phyloP scores from a whole-genome alignment of 2,797 vertebrate species.

The Chloroceryle amazona region DNA sequence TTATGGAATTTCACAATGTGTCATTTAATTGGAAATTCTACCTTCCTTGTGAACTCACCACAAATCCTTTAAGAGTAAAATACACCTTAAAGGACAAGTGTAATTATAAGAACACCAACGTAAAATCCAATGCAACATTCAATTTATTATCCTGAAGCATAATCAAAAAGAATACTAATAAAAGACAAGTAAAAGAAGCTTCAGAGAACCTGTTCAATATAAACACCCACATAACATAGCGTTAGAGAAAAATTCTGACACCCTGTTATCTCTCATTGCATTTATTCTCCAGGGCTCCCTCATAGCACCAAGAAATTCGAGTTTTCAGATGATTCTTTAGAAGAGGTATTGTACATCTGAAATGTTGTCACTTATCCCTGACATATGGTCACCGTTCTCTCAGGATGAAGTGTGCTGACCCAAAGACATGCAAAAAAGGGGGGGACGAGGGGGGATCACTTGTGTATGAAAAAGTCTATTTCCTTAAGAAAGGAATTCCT shows the following conservation, averaged over 20 bases:
- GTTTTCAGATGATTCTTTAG: background rate
- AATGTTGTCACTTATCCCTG: background rate
- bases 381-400: background rate
- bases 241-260: background rate
- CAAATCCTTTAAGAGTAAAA: background rate
- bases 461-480: background rate
- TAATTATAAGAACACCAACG: background rate
- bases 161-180: background rate
- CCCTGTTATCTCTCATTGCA: background rate
- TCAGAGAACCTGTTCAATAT: background rate
- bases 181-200: background rate
- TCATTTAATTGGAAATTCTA: background rate
- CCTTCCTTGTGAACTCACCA: background rate
- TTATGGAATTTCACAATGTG: background rate
- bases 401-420: background rate
- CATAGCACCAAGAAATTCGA: background rate
- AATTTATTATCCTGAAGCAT: background rate
- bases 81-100: no score
- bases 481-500: background rate
- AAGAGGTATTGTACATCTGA: background rate
- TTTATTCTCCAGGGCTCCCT: background rate
- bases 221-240: background rate
- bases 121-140: background rate
- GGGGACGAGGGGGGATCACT: no score
- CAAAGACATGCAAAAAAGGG: background rate